Evolutionary conservation across 2,113 vertebrate species (phyloP).

Genomic region (Bothrops jararaca): DNA sequence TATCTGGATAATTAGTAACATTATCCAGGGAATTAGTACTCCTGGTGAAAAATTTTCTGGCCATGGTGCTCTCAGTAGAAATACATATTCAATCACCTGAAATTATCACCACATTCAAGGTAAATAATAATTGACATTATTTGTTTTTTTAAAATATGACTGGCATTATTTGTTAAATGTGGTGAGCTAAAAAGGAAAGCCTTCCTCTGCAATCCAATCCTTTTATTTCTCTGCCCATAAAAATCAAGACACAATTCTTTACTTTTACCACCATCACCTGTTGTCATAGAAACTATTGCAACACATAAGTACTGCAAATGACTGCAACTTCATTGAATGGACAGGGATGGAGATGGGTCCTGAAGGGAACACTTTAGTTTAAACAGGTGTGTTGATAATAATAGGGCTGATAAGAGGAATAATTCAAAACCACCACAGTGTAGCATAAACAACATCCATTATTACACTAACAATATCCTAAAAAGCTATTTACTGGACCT

Average conservation of each 20-base stretch:
- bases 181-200: slow-evolving; percentile 45
- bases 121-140: slow-evolving; percentile 30
- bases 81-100: neutral
- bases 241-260: slow-evolving; percentile 65
- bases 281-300: slow-evolving; percentile 73
- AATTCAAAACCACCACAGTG: slow-evolving; percentile 31
- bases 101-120: slow-evolving; percentile 16
- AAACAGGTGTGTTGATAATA: slow-evolving; percentile 45
- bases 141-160: neutral
- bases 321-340: slow-evolving; percentile 64
- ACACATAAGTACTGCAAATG: slow-evolving; percentile 64
- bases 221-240: slow-evolving; percentile 64
- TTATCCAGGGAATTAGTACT: neutral
- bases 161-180: slow-evolving; percentile 42
- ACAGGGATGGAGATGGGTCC: slow-evolving; percentile 61
- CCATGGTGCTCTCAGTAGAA: neutral
- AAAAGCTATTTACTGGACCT: slow-evolving; percentile 32
- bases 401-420: slow-evolving; percentile 14
- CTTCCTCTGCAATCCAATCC: slow-evolving; percentile 43
- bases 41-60: no score
- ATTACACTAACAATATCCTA: slow-evolving; percentile 36
- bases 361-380: slow-evolving; percentile 44
- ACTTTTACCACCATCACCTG: slow-evolving; percentile 69
- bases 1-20: neutral
- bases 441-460: neutral